Base-by-base conservation (phyloP, 2,113 vertebrate species). In the Cyphomyrus plagiostoma region DNA sequence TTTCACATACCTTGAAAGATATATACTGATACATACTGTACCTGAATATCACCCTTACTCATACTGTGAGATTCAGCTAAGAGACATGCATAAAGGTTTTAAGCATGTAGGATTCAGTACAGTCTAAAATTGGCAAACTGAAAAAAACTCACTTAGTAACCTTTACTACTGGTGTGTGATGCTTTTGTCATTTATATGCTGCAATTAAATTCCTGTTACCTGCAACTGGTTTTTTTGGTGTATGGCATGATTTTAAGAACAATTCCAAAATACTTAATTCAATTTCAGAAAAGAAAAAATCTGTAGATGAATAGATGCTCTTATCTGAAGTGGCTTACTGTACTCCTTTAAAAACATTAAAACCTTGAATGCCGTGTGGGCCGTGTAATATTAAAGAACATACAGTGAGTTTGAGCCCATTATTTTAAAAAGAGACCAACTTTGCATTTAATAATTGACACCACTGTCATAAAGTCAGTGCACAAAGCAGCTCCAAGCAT, bases 401-500 rank as follows among this genome's bases (percentile, higher is more conserved):
- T 84, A 58, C 45, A 50, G 23, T 15, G 74, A 84, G 49, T 58
- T 23, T 84, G 52, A 48, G 89, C 42, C 89, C 89, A 84, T 89
- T 89, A 84, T 83, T 90, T 89, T 80, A 77, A 89, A 88, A 88
- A 58, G 35, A 77, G 85, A 91, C 90, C 66, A 90, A 90, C 84
- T 49, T 89, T 91, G 86, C 74, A 87, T 91, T 77, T 89, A 88
- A 53, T 62, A 84, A 90, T 88, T 90, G 90, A 91, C 89, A 92
- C 83, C 70, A 80, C 80, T 90, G 85, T 91, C 90, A 91, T 91
- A 92, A 89, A 93, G 89, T 70, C 89, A 88, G 90, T 87, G 88
- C 83, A 90, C 86, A 90, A 89, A 91, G 70, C 66, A 90, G 90
- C 90, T 91, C 90, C 90, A 91, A 91, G 90, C 90, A 89, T 90